Conservation (phyloP, 1,140 invertebrate genomes). For the Whitmania pigra region DNA sequence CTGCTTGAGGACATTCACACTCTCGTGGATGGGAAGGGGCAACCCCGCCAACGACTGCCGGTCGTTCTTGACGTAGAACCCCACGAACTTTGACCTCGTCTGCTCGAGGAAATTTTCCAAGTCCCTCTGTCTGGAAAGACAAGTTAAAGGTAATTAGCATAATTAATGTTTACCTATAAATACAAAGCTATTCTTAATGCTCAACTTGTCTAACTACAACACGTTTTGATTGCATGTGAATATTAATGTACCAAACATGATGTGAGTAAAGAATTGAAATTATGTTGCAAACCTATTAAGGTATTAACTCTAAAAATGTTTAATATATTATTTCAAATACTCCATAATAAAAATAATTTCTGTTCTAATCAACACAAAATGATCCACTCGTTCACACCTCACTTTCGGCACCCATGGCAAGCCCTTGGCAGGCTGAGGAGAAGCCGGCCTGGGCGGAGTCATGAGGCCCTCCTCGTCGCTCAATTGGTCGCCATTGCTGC, state of each 20-base stretch:
- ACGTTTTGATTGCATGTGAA: not conserved
- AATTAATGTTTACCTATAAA: too few species aligned
- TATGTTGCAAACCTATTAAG: too few species aligned
- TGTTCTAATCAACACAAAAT: not conserved
- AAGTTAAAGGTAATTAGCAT: not conserved
- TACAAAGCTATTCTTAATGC: too few species aligned
- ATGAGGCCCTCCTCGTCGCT: constrained; percentile 36
- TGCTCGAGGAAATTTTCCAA: constrained; percentile 73
- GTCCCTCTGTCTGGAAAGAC: constrained; percentile 36
- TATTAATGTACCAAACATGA: too few species aligned
- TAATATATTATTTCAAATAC: too few species aligned
- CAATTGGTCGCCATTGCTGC: constrained; percentile 27
- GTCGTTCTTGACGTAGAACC: constrained; percentile 58
- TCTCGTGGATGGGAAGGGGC: constrained; percentile 86
- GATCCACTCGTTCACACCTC: constrained; percentile 29
- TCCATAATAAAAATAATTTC: too few species aligned
- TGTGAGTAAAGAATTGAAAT: too few species aligned
- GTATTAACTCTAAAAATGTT: too few species aligned
- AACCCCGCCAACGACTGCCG: constrained; percentile 74
- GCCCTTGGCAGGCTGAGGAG: constrained; percentile 41
- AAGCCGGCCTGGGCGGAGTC: constrained; percentile 21
- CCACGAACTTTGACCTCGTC: constrained; percentile 85
- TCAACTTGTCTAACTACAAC: too few species aligned
- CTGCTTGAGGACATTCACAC: constrained; percentile 72
- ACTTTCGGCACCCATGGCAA: constrained; percentile 93